Conservation (phyloP, 2,113 vertebrate genomes). For the Parotia lawesii region DNA sequence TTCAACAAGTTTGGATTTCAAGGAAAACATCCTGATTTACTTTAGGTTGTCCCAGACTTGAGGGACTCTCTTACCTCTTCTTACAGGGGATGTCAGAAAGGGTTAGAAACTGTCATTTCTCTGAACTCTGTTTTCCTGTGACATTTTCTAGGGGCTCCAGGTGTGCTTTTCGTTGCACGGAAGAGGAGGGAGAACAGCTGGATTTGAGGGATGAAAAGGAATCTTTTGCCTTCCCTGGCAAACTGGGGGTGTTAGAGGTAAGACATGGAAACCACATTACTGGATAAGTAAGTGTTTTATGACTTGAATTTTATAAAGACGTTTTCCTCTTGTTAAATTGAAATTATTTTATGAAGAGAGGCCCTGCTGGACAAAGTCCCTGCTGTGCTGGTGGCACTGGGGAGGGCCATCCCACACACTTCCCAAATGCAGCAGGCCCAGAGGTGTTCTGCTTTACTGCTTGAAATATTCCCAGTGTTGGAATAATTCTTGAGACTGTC, state of each 20-base stretch:
- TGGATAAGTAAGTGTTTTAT: not conserved
- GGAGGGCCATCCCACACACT: not conserved
- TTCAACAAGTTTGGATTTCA: not conserved
- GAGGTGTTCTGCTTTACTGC: not conserved
- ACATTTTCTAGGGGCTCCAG: not conserved
- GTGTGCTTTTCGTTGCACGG: fast-evolving
- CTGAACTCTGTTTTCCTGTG: not conserved
- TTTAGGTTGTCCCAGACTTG: not conserved
- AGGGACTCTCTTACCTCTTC: not conserved
- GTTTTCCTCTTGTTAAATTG: not conserved
- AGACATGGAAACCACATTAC: not conserved
- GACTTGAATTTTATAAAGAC: not conserved
- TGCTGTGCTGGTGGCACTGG: not conserved
- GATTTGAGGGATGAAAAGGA: not conserved
- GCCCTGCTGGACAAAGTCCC: not conserved
- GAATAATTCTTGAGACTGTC: not conserved
- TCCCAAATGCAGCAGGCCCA: not conserved
- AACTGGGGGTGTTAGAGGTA: not conserved
- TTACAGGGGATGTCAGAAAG: not conserved
- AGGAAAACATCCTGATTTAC: not conserved
- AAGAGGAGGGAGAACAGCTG: not conserved
- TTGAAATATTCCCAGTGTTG: not conserved
- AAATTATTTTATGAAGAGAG: not conserved
- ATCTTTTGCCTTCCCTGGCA: not conserved
- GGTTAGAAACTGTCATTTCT: not conserved